phyloP scores from a whole-genome alignment of 2,888 invertebrate genomes.

The Diaphora mendica region DNA sequence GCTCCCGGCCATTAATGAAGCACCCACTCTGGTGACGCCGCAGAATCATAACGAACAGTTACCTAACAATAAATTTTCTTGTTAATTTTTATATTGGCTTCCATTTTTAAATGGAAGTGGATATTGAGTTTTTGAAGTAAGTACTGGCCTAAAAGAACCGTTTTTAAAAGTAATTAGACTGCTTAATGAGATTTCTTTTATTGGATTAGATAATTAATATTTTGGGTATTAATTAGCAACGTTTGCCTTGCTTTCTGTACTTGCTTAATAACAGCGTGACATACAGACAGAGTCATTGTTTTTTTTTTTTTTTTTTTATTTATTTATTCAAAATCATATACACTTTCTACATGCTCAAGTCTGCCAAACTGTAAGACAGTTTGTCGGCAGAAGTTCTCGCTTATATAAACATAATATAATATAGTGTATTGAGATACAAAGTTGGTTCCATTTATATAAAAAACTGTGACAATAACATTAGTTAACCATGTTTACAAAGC shows the following conservation, averaged over 20 bases:
- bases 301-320: too few relatives aligned
- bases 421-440: too few relatives aligned
- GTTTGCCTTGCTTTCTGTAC: neutral
- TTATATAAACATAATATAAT: too few relatives aligned
- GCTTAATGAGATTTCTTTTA: neutral
- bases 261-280: too few relatives aligned
- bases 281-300: too few relatives aligned
- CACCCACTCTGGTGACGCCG: conserved; percentile 41
- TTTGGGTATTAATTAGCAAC: neutral
- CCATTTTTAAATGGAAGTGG: conserved; percentile 21
- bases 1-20: conserved; percentile 54
- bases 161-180: neutral
- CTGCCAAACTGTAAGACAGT: too few relatives aligned
- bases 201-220: neutral
- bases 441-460: too few relatives aligned
- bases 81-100: conserved; percentile 56
- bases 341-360: too few relatives aligned
- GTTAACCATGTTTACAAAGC: too few relatives aligned
- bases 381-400: too few relatives aligned
- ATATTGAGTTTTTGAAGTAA: conserved; percentile 4
- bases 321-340: too few relatives aligned
- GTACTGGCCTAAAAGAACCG: neutral
- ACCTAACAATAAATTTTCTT: conserved; percentile 56
- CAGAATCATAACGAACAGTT: conserved; percentile 36
- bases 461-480: too few relatives aligned